Evolutionary conservation across 2,888 invertebrate species (phyloP).

Genomic region (Aporophyla nigra): DNA sequence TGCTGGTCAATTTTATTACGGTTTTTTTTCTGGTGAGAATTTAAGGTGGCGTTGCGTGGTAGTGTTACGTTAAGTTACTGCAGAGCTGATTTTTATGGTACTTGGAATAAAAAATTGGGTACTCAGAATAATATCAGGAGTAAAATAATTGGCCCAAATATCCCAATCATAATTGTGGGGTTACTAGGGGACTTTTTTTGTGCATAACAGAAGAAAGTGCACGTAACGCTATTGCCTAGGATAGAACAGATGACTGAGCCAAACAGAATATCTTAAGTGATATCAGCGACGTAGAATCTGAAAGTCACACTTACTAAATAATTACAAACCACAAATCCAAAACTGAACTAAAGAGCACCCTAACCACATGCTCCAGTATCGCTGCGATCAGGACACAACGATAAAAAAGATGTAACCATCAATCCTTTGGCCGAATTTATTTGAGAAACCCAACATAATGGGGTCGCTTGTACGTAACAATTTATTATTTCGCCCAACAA

Average conservation of each 20-base stretch:
- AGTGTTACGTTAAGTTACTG: neutral
- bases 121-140: neutral
- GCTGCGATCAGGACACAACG: slow-evolving; percentile 58
- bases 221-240: too few relatives aligned
- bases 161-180: too few relatives aligned
- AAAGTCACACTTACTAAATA: neutral
- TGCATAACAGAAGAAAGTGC: too few relatives aligned
- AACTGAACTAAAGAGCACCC: slow-evolving; percentile 19
- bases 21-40: slow-evolving; percentile 28
- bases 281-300: too few relatives aligned
- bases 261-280: neutral
- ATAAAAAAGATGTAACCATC: slow-evolving; percentile 78
- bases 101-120: neutral
- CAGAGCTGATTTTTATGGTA: neutral
- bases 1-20: slow-evolving; percentile 61
- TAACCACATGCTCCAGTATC: slow-evolving; percentile 56
- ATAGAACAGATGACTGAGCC: neutral
- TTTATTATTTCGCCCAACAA: slow-evolving; percentile 76
- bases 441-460: slow-evolving; percentile 76
- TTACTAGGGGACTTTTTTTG: too few relatives aligned
- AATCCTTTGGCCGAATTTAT: slow-evolving; percentile 81
- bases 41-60: neutral
- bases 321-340: slow-evolving; percentile 13
- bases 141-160: too few relatives aligned
- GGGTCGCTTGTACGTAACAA: slow-evolving; percentile 69